phyloP scores from a whole-genome alignment of 2,797 vertebrate species.

The Rhinella marina region DNA sequence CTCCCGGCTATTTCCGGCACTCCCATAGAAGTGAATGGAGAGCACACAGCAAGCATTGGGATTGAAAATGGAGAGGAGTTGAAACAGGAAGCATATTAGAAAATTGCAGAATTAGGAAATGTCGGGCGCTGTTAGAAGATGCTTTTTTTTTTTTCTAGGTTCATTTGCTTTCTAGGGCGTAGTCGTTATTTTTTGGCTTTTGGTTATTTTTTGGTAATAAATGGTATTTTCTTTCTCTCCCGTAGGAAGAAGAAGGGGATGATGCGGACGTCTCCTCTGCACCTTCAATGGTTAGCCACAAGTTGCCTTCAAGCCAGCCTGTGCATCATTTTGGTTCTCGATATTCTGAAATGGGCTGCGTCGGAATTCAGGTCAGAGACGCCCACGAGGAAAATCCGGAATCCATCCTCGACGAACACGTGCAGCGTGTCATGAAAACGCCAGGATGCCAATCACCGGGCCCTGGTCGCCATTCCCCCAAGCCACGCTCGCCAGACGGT shows the following conservation, averaged over 20 bases:
- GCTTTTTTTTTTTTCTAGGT: no score
- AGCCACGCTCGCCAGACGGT: slow-evolving; percentile 87
- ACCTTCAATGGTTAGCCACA: slow-evolving; percentile 78
- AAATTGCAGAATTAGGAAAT: no score
- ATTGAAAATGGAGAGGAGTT: no score
- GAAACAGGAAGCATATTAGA: no score
- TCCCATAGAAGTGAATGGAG: no score
- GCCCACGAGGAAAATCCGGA: slow-evolving; percentile 96
- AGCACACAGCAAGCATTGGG: no score
- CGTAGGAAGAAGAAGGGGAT: slow-evolving; percentile 93
- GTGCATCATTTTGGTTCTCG: slow-evolving; percentile 83
- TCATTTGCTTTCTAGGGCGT: no score
- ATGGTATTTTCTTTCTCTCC: background rate
- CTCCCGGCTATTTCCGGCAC: no score
- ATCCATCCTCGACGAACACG: slow-evolving; percentile 96
- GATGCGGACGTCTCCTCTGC: slow-evolving; percentile 79
- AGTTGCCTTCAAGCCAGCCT: slow-evolving; percentile 80
- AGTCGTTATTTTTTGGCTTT: no score
- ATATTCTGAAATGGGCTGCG: slow-evolving; percentile 82
- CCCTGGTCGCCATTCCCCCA: slow-evolving; percentile 87
- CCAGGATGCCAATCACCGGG: slow-evolving; percentile 93
- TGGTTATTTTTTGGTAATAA: no score
- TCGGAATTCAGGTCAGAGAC: slow-evolving; percentile 80
- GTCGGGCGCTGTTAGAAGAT: no score
- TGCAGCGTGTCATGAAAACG: slow-evolving; percentile 96